Conservation (phyloP, 2,888 invertebrate genomes). For the Anthophora plumipes region DNA sequence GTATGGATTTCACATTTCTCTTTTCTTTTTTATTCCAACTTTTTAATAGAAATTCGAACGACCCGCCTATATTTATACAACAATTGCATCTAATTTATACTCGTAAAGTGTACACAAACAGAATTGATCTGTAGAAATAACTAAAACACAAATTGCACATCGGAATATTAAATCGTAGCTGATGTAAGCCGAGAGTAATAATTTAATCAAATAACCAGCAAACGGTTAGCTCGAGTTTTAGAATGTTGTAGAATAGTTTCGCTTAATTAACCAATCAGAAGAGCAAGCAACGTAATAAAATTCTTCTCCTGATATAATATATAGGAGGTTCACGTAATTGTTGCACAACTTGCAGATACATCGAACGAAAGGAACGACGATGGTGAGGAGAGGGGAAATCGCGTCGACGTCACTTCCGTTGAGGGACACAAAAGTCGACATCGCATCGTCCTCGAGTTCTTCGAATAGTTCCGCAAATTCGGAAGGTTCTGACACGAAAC, state of each 20-base stretch:
- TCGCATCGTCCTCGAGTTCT: background rate
- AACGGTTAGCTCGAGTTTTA: background rate
- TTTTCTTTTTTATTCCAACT: too few relatives aligned
- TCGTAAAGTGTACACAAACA: too few relatives aligned
- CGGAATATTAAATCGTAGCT: background rate
- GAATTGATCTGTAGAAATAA: too few relatives aligned
- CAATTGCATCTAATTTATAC: too few relatives aligned
- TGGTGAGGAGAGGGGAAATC: background rate
- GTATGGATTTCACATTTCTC: too few relatives aligned
- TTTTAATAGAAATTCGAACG: too few relatives aligned
- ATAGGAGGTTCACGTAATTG: background rate
- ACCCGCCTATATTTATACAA: too few relatives aligned
- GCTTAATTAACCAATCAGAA: background rate
- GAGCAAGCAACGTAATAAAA: background rate
- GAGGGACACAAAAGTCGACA: constrained; percentile 1
- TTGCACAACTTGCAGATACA: constrained; percentile 10
- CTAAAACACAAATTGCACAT: background rate
- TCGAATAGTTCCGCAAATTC: constrained; percentile 3
- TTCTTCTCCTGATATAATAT: background rate
- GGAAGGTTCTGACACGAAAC: background rate
- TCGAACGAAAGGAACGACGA: constrained; percentile 22
- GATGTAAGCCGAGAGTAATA: background rate
- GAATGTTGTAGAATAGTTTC: constrained; percentile 7
- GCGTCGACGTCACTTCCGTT: background rate
- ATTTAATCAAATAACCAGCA: constrained; percentile 2